phyloP scores from a whole-genome alignment of 2,113 vertebrate genomes.

The Gallinago undulata region DNA sequence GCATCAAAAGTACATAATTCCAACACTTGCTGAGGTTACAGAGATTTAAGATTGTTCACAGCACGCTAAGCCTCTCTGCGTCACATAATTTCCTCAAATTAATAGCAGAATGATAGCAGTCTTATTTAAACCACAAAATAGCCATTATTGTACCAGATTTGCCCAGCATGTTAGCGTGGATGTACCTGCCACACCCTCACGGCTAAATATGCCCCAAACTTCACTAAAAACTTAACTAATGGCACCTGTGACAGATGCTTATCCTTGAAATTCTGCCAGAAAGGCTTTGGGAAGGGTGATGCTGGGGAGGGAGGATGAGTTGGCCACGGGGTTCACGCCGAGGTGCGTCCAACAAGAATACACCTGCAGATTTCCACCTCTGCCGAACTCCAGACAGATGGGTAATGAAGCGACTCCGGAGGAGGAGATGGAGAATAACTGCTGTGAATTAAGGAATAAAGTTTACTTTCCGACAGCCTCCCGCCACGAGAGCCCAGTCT shows the following conservation, averaged over 20 bases:
- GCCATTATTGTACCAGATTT: not conserved
- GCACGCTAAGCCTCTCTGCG: not conserved
- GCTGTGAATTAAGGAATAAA: not conserved
- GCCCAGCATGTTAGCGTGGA: fast-evolving
- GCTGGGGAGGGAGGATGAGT: not conserved
- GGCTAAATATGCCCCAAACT: fast-evolving
- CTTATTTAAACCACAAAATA: not conserved
- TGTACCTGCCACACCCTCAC: not conserved
- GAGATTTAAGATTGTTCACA: not conserved
- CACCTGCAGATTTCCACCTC: too few species aligned
- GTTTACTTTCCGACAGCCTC: not conserved
- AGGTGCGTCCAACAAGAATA: not conserved
- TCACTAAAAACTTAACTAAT: not conserved
- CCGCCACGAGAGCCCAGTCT: not conserved
- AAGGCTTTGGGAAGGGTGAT: not conserved
- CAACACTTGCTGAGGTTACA: not conserved
- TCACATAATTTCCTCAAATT: not conserved
- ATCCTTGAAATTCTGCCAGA: not conserved
- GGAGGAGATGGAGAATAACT: not conserved
- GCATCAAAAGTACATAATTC: not conserved
- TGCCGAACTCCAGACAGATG: not conserved
- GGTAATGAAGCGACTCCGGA: not conserved
- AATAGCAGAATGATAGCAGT: not conserved
- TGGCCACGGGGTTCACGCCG: not conserved
- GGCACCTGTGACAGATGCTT: too few species aligned